A percentile compares a stretch with the other conserved stretches of the same genome.
Evolutionary conservation across 2,797 vertebrate species (phyloP).

Genomic region (Syngnathus rostellatus): DNA sequence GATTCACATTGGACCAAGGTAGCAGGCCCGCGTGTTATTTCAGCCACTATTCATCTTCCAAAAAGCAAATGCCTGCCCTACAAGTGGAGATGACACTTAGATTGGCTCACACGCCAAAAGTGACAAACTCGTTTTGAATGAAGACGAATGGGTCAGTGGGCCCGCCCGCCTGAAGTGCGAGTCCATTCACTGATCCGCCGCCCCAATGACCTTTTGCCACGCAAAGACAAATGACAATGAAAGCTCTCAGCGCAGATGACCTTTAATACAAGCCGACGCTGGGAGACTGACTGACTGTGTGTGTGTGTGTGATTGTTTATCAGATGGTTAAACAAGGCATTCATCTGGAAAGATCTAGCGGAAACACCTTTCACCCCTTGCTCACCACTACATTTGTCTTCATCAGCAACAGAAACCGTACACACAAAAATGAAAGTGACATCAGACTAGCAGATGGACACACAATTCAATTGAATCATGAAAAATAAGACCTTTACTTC

Average conservation of each 20-base stretch:
- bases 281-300: not conserved
- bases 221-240: slow-evolving; percentile 5
- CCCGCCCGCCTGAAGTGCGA: not conserved
- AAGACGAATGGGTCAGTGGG: not conserved
- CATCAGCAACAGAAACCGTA: not conserved
- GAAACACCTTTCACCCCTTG: not conserved
- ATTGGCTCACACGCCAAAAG: not conserved
- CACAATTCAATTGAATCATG: not conserved
- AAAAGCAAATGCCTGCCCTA: not conserved
- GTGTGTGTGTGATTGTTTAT: not conserved
- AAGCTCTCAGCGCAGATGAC: slow-evolving; percentile 4
- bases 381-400: not conserved
- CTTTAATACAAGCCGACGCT: slow-evolving; percentile 2
- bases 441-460: not conserved
- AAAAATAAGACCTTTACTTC: not conserved
- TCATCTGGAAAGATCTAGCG: not conserved
- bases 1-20: not conserved
- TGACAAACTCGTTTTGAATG: not conserved
- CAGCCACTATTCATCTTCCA: not conserved
- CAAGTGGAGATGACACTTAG: slow-evolving; percentile 5
- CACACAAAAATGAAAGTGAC: not conserved
- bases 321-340: slow-evolving; percentile 6
- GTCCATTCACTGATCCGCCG: not conserved
- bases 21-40: not conserved
- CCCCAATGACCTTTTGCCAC: slow-evolving; percentile 1